phyloP scores from a whole-genome alignment of 2,888 invertebrate species.

The Caradrina clavipalpis region DNA sequence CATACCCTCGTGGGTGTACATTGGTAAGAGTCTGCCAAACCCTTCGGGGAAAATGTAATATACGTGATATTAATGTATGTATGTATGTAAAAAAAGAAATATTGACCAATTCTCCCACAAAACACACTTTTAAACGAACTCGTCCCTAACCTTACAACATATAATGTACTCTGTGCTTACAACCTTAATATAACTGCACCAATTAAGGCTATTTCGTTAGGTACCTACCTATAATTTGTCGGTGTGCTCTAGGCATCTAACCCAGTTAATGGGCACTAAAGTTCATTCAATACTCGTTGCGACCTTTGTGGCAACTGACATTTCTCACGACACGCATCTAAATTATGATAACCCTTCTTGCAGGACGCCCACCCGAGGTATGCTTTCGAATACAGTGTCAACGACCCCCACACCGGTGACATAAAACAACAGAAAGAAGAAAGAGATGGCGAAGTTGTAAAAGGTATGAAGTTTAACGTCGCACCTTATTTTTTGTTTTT shows the following conservation, averaged over 20 bases:
- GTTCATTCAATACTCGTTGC: conserved; percentile 59
- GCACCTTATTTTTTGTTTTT: neutral
- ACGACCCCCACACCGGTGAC: conserved; percentile 94
- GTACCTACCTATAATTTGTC: conserved; percentile 2
- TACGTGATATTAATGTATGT: too few species aligned
- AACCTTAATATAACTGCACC: neutral
- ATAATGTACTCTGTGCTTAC: too few species aligned
- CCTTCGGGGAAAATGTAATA: too few species aligned
- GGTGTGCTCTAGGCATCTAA: conserved; percentile 27
- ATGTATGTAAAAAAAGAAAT: too few species aligned
- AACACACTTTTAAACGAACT: neutral
- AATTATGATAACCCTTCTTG: conserved; percentile 64
- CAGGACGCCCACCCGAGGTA: conserved; percentile 93
- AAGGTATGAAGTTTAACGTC: conserved; percentile 81
- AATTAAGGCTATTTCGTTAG: conserved; percentile 31
- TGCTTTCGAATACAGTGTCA: conserved; percentile 94
- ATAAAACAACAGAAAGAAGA: conserved; percentile 94
- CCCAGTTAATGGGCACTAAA: conserved; percentile 57
- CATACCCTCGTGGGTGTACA: too few species aligned
- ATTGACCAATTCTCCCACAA: neutral
- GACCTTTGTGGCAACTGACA: conserved; percentile 72
- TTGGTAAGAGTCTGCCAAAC: too few species aligned
- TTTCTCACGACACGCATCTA: conserved; percentile 77
- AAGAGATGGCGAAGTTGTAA: conserved; percentile 93
- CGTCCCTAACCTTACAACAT: neutral